Evolutionary conservation across 1,140 invertebrate genomes (phyloP), one percentile per base, ranked within the genome.

Genomic region (Himalopsyche phryganea): DNA sequence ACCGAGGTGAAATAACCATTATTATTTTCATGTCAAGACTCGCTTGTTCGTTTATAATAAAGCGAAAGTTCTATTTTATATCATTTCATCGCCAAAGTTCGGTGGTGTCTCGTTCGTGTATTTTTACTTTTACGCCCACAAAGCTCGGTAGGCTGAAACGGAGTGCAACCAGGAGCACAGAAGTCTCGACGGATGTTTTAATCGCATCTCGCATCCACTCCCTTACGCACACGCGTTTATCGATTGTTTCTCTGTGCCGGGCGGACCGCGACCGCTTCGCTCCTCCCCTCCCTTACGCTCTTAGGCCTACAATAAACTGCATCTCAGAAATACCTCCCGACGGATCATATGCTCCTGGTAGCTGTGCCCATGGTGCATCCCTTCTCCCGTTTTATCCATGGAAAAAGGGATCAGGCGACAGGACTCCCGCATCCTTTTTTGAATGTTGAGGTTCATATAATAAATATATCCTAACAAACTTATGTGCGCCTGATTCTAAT

Each of bases 181-280:
- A 55, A 56, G 7, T 32, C 46, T 10, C n/a, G 11, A 5, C 33
- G 23, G 56, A 32, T 14, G 19, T 19, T 23, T 49, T 41, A 19
- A 35, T 14, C 10, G 18, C 19, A 9, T 40, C 48, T 47, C 41
- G 23, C 36, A 48, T 50, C 33, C 47, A 17, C 50, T 52, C 56
- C 61, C 51, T 63, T 44, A 63, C 61, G 61, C 61, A 63, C 61
- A 63, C 50, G 61, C 53, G 53, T 51, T 53, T 61, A 62, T 63
- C 45, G 61, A 63, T 58, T 63, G 50, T 63, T 62, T 62, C 60
- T 60, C 49, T 32, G 40, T 46, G 41, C 50, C 50, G 28, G 50
- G 35, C 44, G 32, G 50, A 38, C 44, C 50, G 32, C 35, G 14
- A 10, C 23, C 51, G 40, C 23, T 38, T 36, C 40, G 44, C 48